Evolutionary conservation across 2,888 invertebrate species (phyloP).

Genomic region (Calameuta filiformis): DNA sequence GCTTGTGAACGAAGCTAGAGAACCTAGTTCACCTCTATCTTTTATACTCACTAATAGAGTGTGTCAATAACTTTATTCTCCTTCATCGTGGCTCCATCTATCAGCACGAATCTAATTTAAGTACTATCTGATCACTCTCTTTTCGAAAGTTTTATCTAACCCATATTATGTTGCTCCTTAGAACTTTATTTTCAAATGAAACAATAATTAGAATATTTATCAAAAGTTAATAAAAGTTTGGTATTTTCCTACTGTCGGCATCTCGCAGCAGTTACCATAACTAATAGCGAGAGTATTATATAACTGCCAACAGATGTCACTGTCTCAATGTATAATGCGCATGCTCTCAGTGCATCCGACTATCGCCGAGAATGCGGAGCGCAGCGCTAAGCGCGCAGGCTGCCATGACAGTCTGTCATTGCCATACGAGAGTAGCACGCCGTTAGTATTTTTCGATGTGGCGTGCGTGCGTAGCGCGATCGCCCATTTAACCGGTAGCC

Average conservation of each 20-base stretch:
- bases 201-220: background rate
- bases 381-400: constrained; percentile 19
- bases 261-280: background rate
- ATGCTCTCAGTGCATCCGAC: background rate
- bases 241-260: background rate
- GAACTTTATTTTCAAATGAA: background rate
- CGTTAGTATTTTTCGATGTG: constrained; percentile 9
- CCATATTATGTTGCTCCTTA: background rate
- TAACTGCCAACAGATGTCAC: background rate
- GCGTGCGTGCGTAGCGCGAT: constrained; percentile 31
- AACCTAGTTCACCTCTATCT: background rate
- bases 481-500: constrained; percentile 20
- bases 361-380: background rate
- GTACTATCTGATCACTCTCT: background rate
- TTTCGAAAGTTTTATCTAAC: background rate
- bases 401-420: constrained; percentile 49
- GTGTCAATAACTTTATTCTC: background rate
- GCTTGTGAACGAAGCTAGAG: background rate
- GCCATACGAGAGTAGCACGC: constrained; percentile 17
- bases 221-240: background rate
- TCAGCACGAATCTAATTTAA: background rate
- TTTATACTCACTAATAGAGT: background rate
- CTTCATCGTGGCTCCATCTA: background rate
- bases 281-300: background rate
- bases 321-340: background rate